Evolutionary conservation across 2,888 invertebrate species (phyloP), one percentile per base, ranked within the genome.

Genomic region (Furcula furcula): DNA sequence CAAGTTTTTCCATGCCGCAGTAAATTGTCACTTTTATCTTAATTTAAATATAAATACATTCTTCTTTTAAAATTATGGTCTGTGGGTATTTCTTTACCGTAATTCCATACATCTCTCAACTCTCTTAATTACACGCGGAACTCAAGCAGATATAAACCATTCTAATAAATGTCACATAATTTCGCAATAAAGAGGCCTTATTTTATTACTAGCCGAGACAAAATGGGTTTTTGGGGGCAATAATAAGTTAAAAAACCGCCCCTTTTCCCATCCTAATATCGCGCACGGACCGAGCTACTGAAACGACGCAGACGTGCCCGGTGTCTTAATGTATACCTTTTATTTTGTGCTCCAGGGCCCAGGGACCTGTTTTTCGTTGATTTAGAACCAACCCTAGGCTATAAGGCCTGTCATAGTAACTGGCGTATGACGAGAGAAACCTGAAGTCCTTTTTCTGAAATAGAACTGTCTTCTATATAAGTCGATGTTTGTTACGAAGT

Each of bases 231-330:
- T 64, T 61, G 60, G 58, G 65, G 67, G 47, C 68, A 76, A 76
- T 81, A 79, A 77, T 78, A 56, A 78, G 76, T 78, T 72, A 71
- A 76, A 80, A 79, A 73, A 67, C 61, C 56, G 55, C 63, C 65
- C 68, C 52, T 61, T 65, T 68, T 68, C 61, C 61, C 61, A 53
- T 62, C 69, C 77, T 79, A 76, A 81, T 83, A 82, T 77, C 67
- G 71, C 63, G 63, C 59, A 52, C 54, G 62, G 55, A 55, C 58
- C 50, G 69, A 71, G 60, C 72, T 65, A 72, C 73, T 72, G 71
- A 62, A 80, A 83, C 79, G 81, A 66, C 67, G 46, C 47, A 46
- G 53, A 74, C 86, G 85, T 86, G 86, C 76, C 73, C 55, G 29
- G 80, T 46, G 53, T 74, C 44, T 60, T 64, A 76, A 82, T 73